Conservation (phyloP, 2,888 invertebrate species). For the Sinodicranocentrus sp. region DNA sequence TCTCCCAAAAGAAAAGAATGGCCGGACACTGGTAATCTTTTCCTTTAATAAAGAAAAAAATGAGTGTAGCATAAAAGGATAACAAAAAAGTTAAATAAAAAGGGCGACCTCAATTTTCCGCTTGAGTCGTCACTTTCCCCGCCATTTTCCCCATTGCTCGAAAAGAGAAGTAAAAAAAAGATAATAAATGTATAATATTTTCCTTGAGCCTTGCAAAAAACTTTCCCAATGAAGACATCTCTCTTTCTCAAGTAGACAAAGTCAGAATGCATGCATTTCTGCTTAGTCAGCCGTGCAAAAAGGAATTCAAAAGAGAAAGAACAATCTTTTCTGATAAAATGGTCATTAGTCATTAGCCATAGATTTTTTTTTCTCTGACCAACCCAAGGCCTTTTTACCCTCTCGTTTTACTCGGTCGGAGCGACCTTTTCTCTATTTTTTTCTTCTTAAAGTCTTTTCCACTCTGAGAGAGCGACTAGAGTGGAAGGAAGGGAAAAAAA, state of each 20-base stretch:
- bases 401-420: background rate
- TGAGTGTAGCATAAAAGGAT: background rate
- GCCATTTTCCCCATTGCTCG: background rate
- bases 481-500: too few species aligned
- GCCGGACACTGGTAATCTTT: too few species aligned
- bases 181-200: too few species aligned
- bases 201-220: background rate
- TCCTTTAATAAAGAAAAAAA: too few species aligned
- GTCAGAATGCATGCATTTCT: slow-evolving; percentile 51
- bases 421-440: slow-evolving; percentile 21
- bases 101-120: slow-evolving; percentile 44
- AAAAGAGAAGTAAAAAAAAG: too few species aligned
- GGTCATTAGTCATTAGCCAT: slow-evolving; percentile 64
- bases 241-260: too few species aligned
- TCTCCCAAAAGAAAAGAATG: too few species aligned
- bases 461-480: too few species aligned
- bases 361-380: slow-evolving; percentile 36
- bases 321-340: slow-evolving; percentile 26
- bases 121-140: slow-evolving; percentile 47
- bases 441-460: too few species aligned
- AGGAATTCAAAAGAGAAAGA: slow-evolving; percentile 24
- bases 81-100: slow-evolving; percentile 13
- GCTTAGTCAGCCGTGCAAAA: slow-evolving; percentile 56
- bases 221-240: background rate
- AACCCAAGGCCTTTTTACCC: slow-evolving; percentile 50